Evolutionary conservation across 2,797 vertebrate genomes (phyloP), one percentile per base, ranked within the genome.

Genomic region (Bufotes viridis): DNA sequence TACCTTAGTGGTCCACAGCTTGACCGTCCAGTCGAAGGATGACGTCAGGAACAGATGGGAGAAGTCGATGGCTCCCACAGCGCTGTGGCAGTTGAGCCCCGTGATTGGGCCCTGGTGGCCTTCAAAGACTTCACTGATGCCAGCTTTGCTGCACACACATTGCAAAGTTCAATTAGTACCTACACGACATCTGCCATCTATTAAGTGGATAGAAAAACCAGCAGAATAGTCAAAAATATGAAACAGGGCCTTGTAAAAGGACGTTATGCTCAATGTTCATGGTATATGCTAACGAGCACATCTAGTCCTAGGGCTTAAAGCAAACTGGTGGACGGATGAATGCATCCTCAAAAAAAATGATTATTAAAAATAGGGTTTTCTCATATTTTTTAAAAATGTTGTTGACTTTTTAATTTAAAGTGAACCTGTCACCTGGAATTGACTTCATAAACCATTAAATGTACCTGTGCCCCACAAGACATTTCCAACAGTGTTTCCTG

Each of bases 1-100:
- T 94, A 99, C 98, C 97, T 99, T 99, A 85, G 98, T 99, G 91
- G 97, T 99, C 98, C 98, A 99, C 87, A 99, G 93, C 92, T 99
- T 99, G 92, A 99, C 96, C 22, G 98, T 99, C 98, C 98, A 99
- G 94, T 99, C 98, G 87, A 99, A 99, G 2, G 98, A 99, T 0
- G 98, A 99, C 1, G 98, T 98, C 92, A 98, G 96, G 91, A 99
- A 99, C 81, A 99, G 96, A 93, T 99, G 98, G 75, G 98, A 99
- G 89, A 99, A 99, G 93, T 99, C 98, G 0, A 99, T 94, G 0
- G 97, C 95, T 58, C 98, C 98, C 91, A 98, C 96, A 0, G 98
- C 98, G 92, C 96, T 96, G 93, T 99, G 98, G 91, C 98, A 99
- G 83, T 97, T 98, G 94, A 99, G 96, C 92, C 98, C 98, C 0